A percentile compares a stretch with the other conserved stretches of the same genome.
Evolutionary conservation across 2,113 vertebrate genomes (phyloP).

Genomic region (Mellivora capensis): DNA sequence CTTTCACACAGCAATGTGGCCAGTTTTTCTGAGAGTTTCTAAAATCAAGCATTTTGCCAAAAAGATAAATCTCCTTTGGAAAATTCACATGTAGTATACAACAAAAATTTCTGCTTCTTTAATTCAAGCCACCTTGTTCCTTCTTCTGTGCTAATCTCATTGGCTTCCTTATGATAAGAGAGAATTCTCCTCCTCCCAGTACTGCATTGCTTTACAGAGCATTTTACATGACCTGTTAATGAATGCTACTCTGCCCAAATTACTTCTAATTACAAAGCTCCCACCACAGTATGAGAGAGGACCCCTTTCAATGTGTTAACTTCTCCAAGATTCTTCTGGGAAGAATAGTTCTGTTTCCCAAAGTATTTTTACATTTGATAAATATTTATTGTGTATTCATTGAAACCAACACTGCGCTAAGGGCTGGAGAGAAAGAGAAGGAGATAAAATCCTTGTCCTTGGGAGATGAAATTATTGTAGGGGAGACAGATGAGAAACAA

Average conservation of each 20-base stretch:
- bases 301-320: background rate
- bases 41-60: background rate
- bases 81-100: background rate
- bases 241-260: background rate
- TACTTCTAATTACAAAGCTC: background rate
- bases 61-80: background rate
- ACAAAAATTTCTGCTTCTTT: background rate
- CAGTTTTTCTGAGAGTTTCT: background rate
- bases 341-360: background rate
- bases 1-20: background rate
- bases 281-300: background rate
- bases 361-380: background rate
- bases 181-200: background rate
- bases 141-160: background rate
- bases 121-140: background rate
- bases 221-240: background rate
- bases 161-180: background rate
- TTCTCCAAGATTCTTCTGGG: background rate
- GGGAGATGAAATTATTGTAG: background rate
- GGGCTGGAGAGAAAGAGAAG: background rate
- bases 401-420: background rate
- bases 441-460: background rate
- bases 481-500: background rate
- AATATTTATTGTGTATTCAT: background rate
- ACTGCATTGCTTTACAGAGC: background rate